Evolutionary conservation across 2,113 vertebrate genomes (phyloP).

Genomic region (Girardinichthys multiradiatus): DNA sequence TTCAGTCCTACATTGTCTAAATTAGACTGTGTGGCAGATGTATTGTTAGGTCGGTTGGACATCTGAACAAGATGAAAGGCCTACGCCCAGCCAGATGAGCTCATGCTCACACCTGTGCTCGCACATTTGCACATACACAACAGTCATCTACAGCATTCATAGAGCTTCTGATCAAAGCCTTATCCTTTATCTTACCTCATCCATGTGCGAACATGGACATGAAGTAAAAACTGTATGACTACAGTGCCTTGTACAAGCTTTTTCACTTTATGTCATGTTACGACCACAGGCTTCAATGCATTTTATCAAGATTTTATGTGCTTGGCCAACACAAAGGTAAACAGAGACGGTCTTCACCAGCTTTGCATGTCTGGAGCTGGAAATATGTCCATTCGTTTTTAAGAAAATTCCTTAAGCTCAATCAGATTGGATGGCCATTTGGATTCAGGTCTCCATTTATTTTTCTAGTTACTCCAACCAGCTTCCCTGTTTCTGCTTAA

Average conservation of each 20-base stretch:
- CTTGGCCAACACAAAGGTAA: no score
- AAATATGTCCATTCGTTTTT: no score
- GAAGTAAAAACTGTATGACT: neutral
- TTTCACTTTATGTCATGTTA: no score
- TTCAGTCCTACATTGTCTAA: neutral
- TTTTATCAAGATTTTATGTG: no score
- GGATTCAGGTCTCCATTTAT: no score
- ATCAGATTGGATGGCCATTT: no score
- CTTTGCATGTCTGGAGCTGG: no score
- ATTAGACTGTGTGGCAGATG: neutral
- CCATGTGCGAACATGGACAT: slow-evolving; percentile 12
- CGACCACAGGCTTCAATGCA: no score
- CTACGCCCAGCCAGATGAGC: slow-evolving; percentile 35
- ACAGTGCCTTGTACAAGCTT: neutral
- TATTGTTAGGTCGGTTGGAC: slow-evolving; percentile 7
- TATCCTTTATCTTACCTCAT: neutral
- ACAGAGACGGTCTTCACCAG: no score
- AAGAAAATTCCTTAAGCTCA: no score
- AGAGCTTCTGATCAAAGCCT: slow-evolving; percentile 42
- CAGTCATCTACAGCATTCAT: neutral
- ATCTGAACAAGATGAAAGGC: slow-evolving; percentile 49
- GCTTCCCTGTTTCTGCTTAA: no score
- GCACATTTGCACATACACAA: slow-evolving; percentile 1
- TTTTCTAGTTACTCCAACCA: no score
- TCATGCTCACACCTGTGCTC: slow-evolving; percentile 19